phyloP scores from a whole-genome alignment of 2,888 invertebrate genomes.

The Sesia apiformis region DNA sequence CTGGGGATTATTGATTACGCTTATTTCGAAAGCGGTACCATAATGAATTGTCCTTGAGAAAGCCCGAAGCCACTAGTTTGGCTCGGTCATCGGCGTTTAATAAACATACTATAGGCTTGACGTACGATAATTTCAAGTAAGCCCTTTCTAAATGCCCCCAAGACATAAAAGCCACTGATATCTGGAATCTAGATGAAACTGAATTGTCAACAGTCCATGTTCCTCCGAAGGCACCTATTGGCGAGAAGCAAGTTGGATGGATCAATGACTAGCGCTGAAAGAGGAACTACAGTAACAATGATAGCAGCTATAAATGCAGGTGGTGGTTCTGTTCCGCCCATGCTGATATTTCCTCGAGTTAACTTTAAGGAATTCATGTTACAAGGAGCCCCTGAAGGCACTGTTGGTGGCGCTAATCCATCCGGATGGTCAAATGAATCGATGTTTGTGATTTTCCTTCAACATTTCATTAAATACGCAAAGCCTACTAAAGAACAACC shows the following conservation, averaged over 20 bases:
- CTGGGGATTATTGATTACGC: background rate
- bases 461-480: slow-evolving; percentile 23
- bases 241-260: slow-evolving; percentile 20
- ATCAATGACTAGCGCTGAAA: slow-evolving; percentile 8
- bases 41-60: slow-evolving; percentile 16
- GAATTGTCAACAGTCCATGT: slow-evolving; percentile 21
- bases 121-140: slow-evolving; percentile 18
- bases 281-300: slow-evolving; percentile 5
- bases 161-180: slow-evolving; percentile 12
- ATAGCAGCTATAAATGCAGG: slow-evolving; percentile 8
- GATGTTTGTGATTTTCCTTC: slow-evolving; percentile 13
- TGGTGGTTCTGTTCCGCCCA: slow-evolving; percentile 12
- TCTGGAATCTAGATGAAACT: slow-evolving; percentile 22
- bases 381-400: slow-evolving; percentile 8
- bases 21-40: slow-evolving; percentile 5
- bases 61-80: slow-evolving; percentile 18
- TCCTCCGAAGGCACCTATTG: slow-evolving; percentile 19
- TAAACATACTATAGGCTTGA: slow-evolving; percentile 11
- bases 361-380: slow-evolving; percentile 13
- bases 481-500: slow-evolving; percentile 17
- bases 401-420: slow-evolving; percentile 13
- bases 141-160: slow-evolving; percentile 8
- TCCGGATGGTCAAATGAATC: slow-evolving; percentile 12
- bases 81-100: slow-evolving; percentile 19
- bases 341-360: slow-evolving; percentile 12